Conservation (phyloP, 2,797 vertebrate species). For the Leptatherina wallacei region DNA sequence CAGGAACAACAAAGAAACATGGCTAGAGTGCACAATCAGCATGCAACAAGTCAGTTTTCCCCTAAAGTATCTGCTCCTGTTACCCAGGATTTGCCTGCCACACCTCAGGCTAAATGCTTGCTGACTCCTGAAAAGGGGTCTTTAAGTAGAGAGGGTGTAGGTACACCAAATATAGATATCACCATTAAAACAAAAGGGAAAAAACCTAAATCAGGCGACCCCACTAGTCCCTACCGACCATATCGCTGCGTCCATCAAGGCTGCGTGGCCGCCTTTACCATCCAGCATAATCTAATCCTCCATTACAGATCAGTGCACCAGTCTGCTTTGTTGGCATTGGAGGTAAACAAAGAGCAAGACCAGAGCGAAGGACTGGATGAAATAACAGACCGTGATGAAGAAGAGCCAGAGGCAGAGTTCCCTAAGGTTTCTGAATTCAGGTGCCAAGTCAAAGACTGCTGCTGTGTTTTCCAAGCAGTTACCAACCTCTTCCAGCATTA, state of each 20-base stretch:
- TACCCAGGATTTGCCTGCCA: slow-evolving; percentile 25
- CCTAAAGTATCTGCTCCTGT: slow-evolving; percentile 20
- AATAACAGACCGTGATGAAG: slow-evolving; percentile 63
- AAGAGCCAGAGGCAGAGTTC: slow-evolving; percentile 78
- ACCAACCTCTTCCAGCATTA: slow-evolving; percentile 94
- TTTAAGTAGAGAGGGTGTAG: slow-evolving; percentile 22
- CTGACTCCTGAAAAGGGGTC: background rate
- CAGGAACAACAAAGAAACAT: slow-evolving; percentile 34
- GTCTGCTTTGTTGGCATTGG: slow-evolving; percentile 88
- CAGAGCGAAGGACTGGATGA: slow-evolving; percentile 76
- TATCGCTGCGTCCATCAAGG: slow-evolving; percentile 96
- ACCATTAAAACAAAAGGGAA: slow-evolving; percentile 83
- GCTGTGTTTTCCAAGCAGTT: slow-evolving; percentile 92
- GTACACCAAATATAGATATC: slow-evolving; percentile 51
- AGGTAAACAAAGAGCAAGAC: slow-evolving; percentile 88
- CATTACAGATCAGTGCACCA: slow-evolving; percentile 97
- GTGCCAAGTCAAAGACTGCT: slow-evolving; percentile 95
- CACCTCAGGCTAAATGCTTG: slow-evolving; percentile 4
- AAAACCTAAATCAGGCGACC: slow-evolving; percentile 78
- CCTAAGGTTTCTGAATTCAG: slow-evolving; percentile 88
- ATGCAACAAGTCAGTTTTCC: slow-evolving; percentile 15
- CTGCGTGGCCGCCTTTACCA: slow-evolving; percentile 94
- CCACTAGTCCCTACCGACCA: slow-evolving; percentile 89
- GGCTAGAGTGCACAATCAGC: slow-evolving; percentile 23
- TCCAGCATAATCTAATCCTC: slow-evolving; percentile 97